A percentile compares a stretch with the other conserved stretches of the same genome.
These are phyloP conservation scores for Drosophila jambulina DNA, from an alignment of 1,140 invertebrate genomes.

Conservation along the genomic window DNA sequence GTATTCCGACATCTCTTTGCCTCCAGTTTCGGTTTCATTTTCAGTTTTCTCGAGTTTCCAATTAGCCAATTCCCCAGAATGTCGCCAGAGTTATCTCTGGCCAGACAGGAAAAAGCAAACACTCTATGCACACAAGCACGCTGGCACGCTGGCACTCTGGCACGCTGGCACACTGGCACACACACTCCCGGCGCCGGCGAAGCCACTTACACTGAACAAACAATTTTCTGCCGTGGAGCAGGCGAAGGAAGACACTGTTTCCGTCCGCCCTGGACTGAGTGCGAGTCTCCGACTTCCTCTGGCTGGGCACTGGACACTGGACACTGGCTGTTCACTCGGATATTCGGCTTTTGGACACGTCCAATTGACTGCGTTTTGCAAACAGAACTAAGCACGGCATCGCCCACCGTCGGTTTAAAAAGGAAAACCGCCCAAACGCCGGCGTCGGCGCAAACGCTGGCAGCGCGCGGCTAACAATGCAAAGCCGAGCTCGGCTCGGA, in stretches of 20 bases:
- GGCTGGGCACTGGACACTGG: background rate
- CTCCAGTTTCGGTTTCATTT: slow-evolving; percentile 3
- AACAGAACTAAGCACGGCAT: slow-evolving; percentile 74
- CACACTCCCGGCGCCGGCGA: slow-evolving; percentile 9
- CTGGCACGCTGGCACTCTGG: background rate
- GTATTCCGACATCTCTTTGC: slow-evolving; percentile 13
- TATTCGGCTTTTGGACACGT: slow-evolving; percentile 44
- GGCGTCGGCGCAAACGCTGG: slow-evolving; percentile 34
- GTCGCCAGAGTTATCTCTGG: background rate
- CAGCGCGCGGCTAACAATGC: slow-evolving; percentile 55
- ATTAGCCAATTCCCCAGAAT: slow-evolving; percentile 36
- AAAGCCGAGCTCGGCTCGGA: slow-evolving; percentile 30
- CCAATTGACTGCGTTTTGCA: slow-evolving; percentile 68
- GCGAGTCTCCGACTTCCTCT: background rate
- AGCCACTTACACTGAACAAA: slow-evolving; percentile 45
- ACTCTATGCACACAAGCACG: background rate
- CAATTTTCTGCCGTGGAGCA: slow-evolving; percentile 2
- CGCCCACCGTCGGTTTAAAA: slow-evolving; percentile 63
- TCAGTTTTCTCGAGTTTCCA: slow-evolving; percentile 19
- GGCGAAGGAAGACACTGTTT: slow-evolving; percentile 8
- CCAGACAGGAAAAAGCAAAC: slow-evolving; percentile 2
- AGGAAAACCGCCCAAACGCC: slow-evolving; percentile 71
- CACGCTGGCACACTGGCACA: slow-evolving; percentile 9
- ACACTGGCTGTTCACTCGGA: background rate
- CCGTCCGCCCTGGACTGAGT: slow-evolving; percentile 22